A percentile compares a stretch with the other conserved stretches of the same genome.
These are phyloP conservation scores for Pyrocephalus nanus DNA, from an alignment of 2,797 vertebrate genomes.

Conservation along the genomic window DNA sequence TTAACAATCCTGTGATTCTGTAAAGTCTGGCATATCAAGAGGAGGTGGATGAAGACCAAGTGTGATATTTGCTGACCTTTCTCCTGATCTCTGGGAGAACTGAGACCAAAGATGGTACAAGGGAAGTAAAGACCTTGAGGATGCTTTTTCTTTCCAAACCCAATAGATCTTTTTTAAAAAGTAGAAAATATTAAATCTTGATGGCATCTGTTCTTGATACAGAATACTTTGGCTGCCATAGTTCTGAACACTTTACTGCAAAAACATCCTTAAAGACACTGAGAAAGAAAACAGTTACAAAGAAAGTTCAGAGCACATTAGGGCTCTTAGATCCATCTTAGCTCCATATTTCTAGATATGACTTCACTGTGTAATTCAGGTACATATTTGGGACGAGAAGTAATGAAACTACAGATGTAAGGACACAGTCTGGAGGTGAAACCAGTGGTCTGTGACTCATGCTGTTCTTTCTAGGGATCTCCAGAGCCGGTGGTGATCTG, in stretches of 20 bases:
- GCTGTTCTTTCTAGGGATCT: constrained; percentile 75
- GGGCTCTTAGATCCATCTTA: not conserved
- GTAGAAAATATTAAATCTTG: not conserved
- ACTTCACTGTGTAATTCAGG: not conserved
- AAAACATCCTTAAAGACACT: not conserved
- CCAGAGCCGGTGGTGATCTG: constrained; percentile 80
- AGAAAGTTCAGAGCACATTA: not conserved
- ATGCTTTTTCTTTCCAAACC: not conserved
- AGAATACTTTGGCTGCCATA: not conserved
- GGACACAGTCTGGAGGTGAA: not conserved
- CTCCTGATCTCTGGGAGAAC: not conserved
- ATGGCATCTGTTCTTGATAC: not conserved
- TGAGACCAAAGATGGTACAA: not conserved
- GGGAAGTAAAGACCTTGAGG: not conserved
- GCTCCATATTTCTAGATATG: not conserved
- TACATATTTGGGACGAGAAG: not conserved
- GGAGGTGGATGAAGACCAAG: not conserved
- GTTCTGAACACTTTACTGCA: not conserved
- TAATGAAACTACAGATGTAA: not conserved
- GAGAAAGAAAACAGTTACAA: not conserved
- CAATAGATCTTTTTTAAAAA: not conserved
- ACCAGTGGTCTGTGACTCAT: not conserved
- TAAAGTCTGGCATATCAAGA: not conserved
- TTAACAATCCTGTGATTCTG: not conserved
- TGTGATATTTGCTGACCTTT: not conserved